A percentile compares a stretch with the other conserved stretches of the same genome.
These are phyloP conservation scores for Herminia tarsipennalis DNA, from an alignment of 2,888 invertebrate genomes.

Conservation along the genomic window DNA sequence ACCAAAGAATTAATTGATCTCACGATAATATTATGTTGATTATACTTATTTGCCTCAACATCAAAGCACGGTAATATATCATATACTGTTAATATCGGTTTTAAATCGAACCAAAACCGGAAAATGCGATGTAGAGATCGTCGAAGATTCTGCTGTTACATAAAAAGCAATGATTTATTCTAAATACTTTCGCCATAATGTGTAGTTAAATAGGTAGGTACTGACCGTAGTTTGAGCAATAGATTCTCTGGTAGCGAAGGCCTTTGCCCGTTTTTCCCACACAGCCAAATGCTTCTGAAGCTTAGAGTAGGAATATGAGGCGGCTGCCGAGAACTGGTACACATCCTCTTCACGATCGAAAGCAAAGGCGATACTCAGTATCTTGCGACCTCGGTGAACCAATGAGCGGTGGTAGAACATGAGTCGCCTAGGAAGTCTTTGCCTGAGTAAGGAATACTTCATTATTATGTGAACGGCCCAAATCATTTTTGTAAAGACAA, in stretches of 20 bases:
- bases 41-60: no score
- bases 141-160: no score
- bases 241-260: constrained; percentile 89
- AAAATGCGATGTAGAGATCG: no score
- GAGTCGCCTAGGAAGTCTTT: constrained; percentile 91
- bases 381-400: constrained; percentile 95
- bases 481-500: no score
- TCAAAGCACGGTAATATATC: no score
- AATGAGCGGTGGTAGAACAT: constrained; percentile 97
- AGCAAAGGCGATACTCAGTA: constrained; percentile 96
- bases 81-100: no score
- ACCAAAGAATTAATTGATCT: no score
- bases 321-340: constrained; percentile 97
- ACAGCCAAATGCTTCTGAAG: constrained; percentile 93
- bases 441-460: no score
- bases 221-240: constrained; percentile 88
- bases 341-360: constrained; percentile 98
- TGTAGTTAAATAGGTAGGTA: background rate
- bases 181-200: background rate
- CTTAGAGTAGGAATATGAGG: constrained; percentile 97
- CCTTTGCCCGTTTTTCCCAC: constrained; percentile 87
- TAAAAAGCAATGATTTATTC: no score
- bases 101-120: no score
- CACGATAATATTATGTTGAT: no score
- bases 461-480: no score